A percentile compares a stretch with the other conserved stretches of the same genome.
phyloP scores from a whole-genome alignment of 2,888 invertebrate species.

The Sinhomidia bicolor region DNA sequence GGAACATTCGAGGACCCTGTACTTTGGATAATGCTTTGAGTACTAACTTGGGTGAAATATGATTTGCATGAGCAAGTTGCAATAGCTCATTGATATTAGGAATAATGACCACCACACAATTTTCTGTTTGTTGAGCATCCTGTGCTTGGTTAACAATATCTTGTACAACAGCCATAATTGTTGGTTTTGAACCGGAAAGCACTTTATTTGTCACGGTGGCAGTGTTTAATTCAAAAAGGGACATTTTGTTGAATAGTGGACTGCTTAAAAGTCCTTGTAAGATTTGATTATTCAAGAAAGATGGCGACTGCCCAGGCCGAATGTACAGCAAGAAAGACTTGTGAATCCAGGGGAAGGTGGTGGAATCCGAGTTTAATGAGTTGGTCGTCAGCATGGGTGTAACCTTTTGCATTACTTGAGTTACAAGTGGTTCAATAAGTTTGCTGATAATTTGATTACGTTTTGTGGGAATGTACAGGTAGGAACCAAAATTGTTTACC shows the following conservation, averaged over 20 bases:
- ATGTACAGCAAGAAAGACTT: background rate
- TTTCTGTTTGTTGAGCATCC: slow-evolving; percentile 4
- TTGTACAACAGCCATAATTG: slow-evolving; percentile 33
- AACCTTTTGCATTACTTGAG: background rate
- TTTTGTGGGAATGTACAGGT: background rate
- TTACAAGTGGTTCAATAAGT: background rate
- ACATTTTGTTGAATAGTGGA: slow-evolving; percentile 18
- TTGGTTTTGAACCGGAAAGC: slow-evolving; percentile 21
- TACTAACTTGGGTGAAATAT: background rate
- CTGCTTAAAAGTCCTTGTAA: slow-evolving; percentile 48
- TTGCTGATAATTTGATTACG: background rate
- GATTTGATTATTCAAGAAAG: slow-evolving; percentile 61
- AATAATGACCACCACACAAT: background rate
- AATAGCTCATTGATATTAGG: slow-evolving; percentile 37
- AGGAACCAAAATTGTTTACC: slow-evolving; percentile 63
- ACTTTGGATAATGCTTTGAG: background rate
- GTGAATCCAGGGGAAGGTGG: background rate
- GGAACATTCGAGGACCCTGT: slow-evolving; percentile 24
- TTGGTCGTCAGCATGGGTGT: background rate
- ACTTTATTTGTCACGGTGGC: slow-evolving; percentile 26
- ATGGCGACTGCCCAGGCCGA: slow-evolving; percentile 5
- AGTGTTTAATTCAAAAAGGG: slow-evolving; percentile 59
- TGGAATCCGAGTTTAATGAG: background rate
- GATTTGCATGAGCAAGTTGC: background rate
- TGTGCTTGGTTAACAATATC: slow-evolving; percentile 63